Evolutionary conservation across 1,140 invertebrate genomes (phyloP).

Genomic region (Papilio helenus): DNA sequence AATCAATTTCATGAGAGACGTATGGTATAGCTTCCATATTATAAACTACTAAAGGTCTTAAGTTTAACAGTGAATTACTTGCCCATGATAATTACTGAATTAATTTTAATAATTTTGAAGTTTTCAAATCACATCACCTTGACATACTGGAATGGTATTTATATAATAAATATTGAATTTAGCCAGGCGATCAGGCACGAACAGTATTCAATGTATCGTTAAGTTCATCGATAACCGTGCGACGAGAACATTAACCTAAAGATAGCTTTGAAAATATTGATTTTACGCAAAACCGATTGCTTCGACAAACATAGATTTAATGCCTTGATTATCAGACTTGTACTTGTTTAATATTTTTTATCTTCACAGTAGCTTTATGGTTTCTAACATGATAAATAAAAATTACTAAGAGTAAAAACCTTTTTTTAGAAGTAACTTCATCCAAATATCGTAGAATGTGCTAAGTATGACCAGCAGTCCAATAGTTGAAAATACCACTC

Average conservation of each 20-base stretch:
- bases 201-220: background rate
- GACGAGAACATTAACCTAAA: slow-evolving; percentile 13
- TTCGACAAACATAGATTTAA: slow-evolving; percentile 6
- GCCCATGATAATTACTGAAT: background rate
- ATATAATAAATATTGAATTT: background rate
- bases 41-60: too few relatives aligned
- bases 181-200: too few relatives aligned
- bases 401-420: slow-evolving; percentile 28
- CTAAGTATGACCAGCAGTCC: slow-evolving; percentile 22
- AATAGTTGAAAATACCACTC: slow-evolving; percentile 28
- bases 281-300: slow-evolving; percentile 7
- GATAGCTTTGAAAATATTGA: slow-evolving; percentile 22
- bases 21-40: background rate
- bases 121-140: background rate
- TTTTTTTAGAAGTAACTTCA: slow-evolving; percentile 37
- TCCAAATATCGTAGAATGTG: slow-evolving; percentile 37
- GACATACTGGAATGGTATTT: background rate
- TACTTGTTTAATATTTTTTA: background rate
- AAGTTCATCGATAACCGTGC: background rate
- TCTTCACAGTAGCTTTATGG: background rate
- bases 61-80: background rate
- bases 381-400: background rate
- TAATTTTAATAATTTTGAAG: background rate
- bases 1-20: background rate
- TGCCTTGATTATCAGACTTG: background rate